phyloP scores from a whole-genome alignment of 2,888 invertebrate genomes.

The Corbicula japonica region DNA sequence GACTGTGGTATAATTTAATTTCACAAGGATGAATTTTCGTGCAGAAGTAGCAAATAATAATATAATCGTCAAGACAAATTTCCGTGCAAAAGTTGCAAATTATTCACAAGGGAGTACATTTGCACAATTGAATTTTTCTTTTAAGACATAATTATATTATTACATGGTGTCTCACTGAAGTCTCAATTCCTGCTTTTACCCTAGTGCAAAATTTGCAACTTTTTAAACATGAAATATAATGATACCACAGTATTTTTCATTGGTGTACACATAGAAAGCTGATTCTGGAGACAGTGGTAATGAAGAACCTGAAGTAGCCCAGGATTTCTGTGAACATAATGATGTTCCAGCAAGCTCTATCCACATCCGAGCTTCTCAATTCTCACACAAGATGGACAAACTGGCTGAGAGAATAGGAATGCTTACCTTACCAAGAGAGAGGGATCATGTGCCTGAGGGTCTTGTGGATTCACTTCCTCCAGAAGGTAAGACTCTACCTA shows the following conservation, averaged over 20 bases:
- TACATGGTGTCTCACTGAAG: not conserved
- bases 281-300: conserved; percentile 98
- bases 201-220: too few relatives aligned
- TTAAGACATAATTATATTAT: too few relatives aligned
- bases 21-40: too few relatives aligned
- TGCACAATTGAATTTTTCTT: too few relatives aligned
- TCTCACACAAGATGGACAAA: conserved; percentile 86
- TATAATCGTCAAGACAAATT: too few relatives aligned
- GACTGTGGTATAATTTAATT: too few relatives aligned
- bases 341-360: conserved; percentile 54
- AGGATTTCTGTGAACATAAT: conserved; percentile 88
- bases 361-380: conserved; percentile 36
- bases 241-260: not conserved
- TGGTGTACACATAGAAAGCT: conserved; percentile 88
- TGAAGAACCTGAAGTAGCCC: conserved; percentile 92
- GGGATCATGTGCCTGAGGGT: conserved; percentile 88
- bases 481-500: conserved; percentile 90
- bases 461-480: conserved; percentile 91
- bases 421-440: conserved; percentile 88
- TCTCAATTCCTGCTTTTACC: not conserved
- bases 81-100: too few relatives aligned
- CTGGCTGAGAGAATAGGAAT: conserved; percentile 90
- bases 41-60: too few relatives aligned
- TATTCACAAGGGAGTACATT: too few relatives aligned
- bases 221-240: too few relatives aligned